Evolutionary conservation across 2,888 invertebrate species (phyloP).

Genomic region (Cephus rjabovi): DNA sequence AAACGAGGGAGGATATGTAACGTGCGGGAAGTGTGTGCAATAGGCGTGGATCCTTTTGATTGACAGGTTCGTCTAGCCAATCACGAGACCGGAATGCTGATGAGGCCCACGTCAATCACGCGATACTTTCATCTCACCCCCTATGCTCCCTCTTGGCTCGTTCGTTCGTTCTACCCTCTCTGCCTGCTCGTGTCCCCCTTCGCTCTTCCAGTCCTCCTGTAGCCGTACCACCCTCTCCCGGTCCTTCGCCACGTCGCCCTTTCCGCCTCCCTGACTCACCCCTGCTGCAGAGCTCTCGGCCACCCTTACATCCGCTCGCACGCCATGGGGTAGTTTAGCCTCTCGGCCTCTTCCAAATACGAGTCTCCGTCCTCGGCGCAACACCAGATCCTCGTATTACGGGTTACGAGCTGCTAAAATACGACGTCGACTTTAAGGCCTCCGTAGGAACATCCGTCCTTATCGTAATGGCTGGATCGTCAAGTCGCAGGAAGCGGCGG

Average conservation of each 20-base stretch:
- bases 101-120: constrained; percentile 83
- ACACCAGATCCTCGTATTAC: constrained; percentile 16
- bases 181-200: constrained; percentile 34
- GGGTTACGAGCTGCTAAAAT: background rate
- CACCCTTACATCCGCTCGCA: constrained; percentile 59
- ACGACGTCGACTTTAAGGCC: background rate
- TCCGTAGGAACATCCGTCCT: background rate
- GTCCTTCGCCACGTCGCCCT: constrained; percentile 25
- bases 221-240: constrained; percentile 33
- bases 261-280: constrained; percentile 16
- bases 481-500: background rate
- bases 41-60: constrained; percentile 75
- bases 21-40: constrained; percentile 51
- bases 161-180: constrained; percentile 32
- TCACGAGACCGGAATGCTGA: constrained; percentile 81
- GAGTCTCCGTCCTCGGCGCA: constrained; percentile 31
- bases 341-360: constrained; percentile 40
- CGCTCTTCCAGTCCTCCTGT: background rate
- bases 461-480: background rate
- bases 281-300: constrained; percentile 40
- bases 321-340: constrained; percentile 62
- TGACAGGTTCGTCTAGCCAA: constrained; percentile 85
- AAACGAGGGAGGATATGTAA: background rate
- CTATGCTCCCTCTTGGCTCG: constrained; percentile 31
- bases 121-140: constrained; percentile 62